phyloP scores from a whole-genome alignment of 2,113 vertebrate genomes.

The Syrrhaptes paradoxus region DNA sequence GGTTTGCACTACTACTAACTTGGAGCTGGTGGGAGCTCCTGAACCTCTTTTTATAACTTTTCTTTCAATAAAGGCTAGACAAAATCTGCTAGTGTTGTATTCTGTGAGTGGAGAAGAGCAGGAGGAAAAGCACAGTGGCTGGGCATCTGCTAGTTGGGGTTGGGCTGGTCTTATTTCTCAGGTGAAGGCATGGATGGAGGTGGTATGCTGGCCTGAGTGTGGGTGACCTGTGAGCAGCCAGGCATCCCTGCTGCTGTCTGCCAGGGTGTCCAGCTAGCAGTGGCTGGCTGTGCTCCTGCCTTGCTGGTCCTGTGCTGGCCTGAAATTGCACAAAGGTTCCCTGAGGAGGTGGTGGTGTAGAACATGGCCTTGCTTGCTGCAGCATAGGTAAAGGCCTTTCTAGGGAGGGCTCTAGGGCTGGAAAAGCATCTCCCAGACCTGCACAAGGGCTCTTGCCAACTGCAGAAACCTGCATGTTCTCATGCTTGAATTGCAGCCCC shows the following conservation, averaged over 20 bases:
- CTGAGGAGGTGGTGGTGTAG: not conserved
- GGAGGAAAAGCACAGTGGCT: not conserved
- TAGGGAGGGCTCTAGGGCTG: not conserved
- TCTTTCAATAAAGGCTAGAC: slow-evolving; percentile 66
- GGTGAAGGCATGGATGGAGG: not conserved
- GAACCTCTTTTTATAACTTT: slow-evolving; percentile 67
- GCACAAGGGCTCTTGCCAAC: not conserved
- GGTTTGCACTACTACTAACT: slow-evolving; percentile 62
- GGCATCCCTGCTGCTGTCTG: not conserved
- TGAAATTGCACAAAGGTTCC: not conserved
- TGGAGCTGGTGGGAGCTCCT: slow-evolving; percentile 11
- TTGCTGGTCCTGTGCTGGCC: not conserved
- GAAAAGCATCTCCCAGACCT: not conserved
- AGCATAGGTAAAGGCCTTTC: not conserved
- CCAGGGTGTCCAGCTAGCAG: not conserved
- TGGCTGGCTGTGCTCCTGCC: not conserved
- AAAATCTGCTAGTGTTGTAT: not conserved
- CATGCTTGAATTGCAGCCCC: not conserved
- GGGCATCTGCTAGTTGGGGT: not conserved
- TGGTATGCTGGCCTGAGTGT: not conserved
- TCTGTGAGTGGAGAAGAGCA: not conserved
- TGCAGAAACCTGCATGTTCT: not conserved
- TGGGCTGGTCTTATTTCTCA: not conserved
- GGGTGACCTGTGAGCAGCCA: not conserved
- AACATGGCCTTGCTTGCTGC: not conserved